phyloP scores from a whole-genome alignment of 2,797 vertebrate species.

The Myotis pilosus region DNA sequence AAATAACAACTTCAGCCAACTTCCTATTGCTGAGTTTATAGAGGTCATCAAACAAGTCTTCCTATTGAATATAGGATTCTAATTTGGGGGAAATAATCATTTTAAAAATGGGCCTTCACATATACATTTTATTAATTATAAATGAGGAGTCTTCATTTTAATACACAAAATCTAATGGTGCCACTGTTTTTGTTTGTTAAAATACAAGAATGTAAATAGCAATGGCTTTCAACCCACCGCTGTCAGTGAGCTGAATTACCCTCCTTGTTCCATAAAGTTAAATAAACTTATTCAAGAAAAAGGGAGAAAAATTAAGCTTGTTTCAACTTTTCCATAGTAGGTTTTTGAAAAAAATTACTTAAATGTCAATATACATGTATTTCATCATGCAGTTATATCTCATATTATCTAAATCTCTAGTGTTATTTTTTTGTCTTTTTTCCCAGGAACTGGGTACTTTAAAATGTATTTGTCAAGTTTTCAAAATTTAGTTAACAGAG shows the following conservation, averaged over 20 bases:
- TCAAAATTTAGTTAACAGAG: constrained; percentile 26
- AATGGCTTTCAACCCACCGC: background rate
- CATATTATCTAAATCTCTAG: background rate
- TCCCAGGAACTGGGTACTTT: background rate
- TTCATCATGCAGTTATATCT: background rate
- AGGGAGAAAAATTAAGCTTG: background rate
- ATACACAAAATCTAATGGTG: background rate
- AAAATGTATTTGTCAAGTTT: constrained; percentile 9
- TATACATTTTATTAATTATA: background rate
- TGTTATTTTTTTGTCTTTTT: background rate
- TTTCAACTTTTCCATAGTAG: constrained; percentile 44
- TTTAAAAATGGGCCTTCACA: background rate
- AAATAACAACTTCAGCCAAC: background rate
- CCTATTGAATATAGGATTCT: background rate
- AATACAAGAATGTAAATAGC: background rate
- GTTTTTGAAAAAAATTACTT: background rate
- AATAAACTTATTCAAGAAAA: constrained; percentile 17
- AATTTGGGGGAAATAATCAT: background rate
- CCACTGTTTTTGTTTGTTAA: background rate
- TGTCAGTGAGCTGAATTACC: background rate
- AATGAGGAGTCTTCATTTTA: background rate
- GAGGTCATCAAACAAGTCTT: background rate
- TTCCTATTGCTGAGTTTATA: background rate
- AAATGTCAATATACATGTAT: background rate
- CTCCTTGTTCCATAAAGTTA: background rate